Evolutionary conservation across 2,797 vertebrate genomes (phyloP), one percentile per base, ranked within the genome.

Genomic region (Manis javanica): DNA sequence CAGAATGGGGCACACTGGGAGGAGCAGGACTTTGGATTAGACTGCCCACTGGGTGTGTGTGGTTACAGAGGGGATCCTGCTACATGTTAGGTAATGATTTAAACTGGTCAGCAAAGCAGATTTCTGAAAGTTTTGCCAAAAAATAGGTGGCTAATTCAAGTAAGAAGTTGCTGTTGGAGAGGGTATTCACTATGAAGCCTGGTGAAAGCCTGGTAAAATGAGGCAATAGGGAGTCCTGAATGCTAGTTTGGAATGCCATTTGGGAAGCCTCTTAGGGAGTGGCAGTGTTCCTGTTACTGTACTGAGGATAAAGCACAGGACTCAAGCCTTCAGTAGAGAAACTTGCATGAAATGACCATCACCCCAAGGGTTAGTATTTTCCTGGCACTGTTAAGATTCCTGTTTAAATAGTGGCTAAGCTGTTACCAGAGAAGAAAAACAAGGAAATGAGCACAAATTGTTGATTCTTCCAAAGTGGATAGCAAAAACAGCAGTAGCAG

Each of bases 401-500:
- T 94, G 24, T 96, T 92, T 90, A 57, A 79, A 90, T 34, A 39
- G 57, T 75, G 61, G 71, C 74, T 95, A 72, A 90, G 15, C 90
- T 89, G 75, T 94, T 96, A 74, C 49, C 71, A 91, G 84, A 91
- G 79, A 93, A 90, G 75, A 79, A 77, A 93, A 94, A 96, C 42
- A 90, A 92, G 96, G 91, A 95, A 94, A 92, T 0, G 3, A 83
- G 59, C 63, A 75, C 6, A n/a, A 91, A 97, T 96, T 96, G 96
- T 97, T 94, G 96, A 96, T 97, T 96, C 87, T 97, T 96, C 82
- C 90, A 84, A 87, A 94, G 63, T 95, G 79, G 53, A 63, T 94
- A 95, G 97, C 92, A 95, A 90, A 97, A 95, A 87, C 97, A 97
- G 95, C 94, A 82, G 94, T 94, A 95, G 95, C 97, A 96, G 86